Conservation (phyloP, 2,113 vertebrate genomes). For the Origma solitaria region DNA sequence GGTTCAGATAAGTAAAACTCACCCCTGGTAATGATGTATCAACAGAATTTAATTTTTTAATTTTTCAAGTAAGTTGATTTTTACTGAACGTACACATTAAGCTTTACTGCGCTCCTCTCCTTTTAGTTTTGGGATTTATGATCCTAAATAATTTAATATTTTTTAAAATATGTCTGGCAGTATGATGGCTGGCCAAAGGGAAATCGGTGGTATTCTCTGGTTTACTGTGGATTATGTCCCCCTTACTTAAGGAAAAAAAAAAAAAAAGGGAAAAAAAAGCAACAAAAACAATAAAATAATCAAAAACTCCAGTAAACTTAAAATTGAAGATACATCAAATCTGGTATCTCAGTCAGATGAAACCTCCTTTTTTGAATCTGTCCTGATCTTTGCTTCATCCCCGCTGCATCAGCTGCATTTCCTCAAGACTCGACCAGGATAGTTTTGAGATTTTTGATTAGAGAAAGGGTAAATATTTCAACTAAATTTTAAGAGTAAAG, state of each 20-base stretch:
- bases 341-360: neutral
- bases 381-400: neutral
- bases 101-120: neutral
- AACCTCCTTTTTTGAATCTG: neutral
- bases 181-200: neutral
- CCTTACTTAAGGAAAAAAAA: fast-evolving
- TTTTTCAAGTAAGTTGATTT: neutral
- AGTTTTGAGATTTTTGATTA: neutral
- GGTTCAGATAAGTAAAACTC: neutral
- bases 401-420: neutral
- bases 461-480: neutral
- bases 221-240: neutral
- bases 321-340: neutral
- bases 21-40: neutral
- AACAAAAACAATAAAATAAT: too few species aligned
- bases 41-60: neutral
- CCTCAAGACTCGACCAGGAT: neutral
- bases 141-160: neutral
- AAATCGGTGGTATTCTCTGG: neutral
- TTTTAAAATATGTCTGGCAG: neutral
- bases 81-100: neutral
- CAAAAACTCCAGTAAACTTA: neutral
- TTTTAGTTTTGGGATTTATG: neutral
- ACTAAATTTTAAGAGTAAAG: neutral
- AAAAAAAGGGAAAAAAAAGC: fast-evolving